These are phyloP conservation scores for Lordiphosa stackelbergi DNA, from an alignment of 1,140 invertebrate genomes.

Conservation along the genomic window DNA sequence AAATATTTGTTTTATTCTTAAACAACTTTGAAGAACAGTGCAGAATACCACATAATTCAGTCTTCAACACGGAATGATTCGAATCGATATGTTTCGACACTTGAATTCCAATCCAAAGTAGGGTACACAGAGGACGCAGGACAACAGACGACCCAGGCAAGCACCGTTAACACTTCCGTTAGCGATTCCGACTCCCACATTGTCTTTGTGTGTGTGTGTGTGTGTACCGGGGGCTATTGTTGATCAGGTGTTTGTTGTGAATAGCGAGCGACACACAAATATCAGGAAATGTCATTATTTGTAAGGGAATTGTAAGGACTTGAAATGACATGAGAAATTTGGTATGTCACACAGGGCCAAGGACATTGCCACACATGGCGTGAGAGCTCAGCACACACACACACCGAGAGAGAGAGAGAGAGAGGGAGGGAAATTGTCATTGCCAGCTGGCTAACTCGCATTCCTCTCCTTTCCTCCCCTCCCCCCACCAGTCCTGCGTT, in stretches of 20 bases:
- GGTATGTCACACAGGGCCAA: slow-evolving; percentile 29
- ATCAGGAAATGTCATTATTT: slow-evolving; percentile 75
- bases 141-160: neutral
- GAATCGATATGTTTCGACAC: no score
- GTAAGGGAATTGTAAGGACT: slow-evolving; percentile 30
- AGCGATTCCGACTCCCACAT: slow-evolving; percentile 17
- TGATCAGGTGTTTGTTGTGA: slow-evolving; percentile 24
- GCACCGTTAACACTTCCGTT: slow-evolving; percentile 66
- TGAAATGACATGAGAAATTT: slow-evolving; percentile 25
- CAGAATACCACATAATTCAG: no score
- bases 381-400: slow-evolving; percentile 11
- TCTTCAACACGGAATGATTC: no score
- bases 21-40: no score
- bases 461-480: neutral
- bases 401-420: neutral
- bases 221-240: slow-evolving; percentile 28
- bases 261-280: slow-evolving; percentile 55
- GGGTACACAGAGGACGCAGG: no score
- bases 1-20: no score
- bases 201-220: neutral
- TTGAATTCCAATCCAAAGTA: no score
- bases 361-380: slow-evolving; percentile 62
- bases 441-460: slow-evolving; percentile 27
- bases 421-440: slow-evolving; percentile 36
- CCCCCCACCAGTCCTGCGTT: neutral